phyloP scores from a whole-genome alignment of 2,888 invertebrate species.

The Herminia tarsipennalis region DNA sequence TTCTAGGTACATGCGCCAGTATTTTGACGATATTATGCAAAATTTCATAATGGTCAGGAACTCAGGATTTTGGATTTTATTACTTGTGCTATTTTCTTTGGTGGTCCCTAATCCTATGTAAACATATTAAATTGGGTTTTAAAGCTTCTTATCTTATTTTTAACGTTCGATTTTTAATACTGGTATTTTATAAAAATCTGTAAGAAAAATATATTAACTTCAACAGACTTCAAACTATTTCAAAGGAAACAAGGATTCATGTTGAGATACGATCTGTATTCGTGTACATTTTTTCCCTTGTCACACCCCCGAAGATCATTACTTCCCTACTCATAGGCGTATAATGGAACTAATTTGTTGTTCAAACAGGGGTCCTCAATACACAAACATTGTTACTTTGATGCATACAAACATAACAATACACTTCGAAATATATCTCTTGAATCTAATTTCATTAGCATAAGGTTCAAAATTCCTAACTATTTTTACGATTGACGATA shows the following conservation, averaged over 20 bases:
- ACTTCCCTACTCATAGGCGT: conserved; percentile 77
- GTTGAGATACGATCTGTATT: conserved; percentile 24
- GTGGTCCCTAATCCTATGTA: conserved; percentile 39
- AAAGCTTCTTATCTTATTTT: conserved; percentile 10
- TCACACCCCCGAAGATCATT: conserved; percentile 55
- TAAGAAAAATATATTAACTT: not conserved
- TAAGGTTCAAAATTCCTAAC: conserved; percentile 40
- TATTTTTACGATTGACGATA: not conserved
- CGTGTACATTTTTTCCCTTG: conserved; percentile 36
- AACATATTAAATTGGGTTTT: conserved; percentile 21
- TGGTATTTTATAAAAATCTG: conserved; percentile 2
- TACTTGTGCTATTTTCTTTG: conserved; percentile 37
- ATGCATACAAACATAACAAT: conserved; percentile 28
- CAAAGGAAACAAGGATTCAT: conserved; percentile 11
- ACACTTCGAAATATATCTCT: not conserved
- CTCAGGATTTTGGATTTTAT: conserved; percentile 45
- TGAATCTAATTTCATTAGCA: not conserved
- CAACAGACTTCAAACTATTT: conserved; percentile 3
- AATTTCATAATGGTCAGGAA: conserved; percentile 36
- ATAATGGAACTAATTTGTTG: conserved; percentile 84
- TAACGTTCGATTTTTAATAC: conserved; percentile 7
- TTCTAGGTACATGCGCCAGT: conserved; percentile 50
- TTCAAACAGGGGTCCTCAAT: conserved; percentile 78
- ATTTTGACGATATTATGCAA: conserved; percentile 60
- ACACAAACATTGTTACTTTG: conserved; percentile 70